Evolutionary conservation across 2,797 vertebrate species (phyloP).

Genomic region (Neosilurus hyrtlii): DNA sequence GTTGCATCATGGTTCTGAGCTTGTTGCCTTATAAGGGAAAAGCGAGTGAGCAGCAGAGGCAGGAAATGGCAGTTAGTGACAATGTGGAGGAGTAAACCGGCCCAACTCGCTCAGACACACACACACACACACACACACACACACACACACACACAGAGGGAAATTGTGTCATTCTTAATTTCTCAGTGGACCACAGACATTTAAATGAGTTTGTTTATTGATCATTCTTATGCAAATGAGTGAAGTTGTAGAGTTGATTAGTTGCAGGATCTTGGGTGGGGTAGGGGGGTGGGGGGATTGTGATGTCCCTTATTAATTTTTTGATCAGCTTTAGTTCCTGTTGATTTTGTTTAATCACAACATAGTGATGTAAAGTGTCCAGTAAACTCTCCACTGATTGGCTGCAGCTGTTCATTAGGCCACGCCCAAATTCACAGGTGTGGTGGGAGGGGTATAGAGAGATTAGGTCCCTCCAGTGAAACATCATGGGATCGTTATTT

Average conservation of each 20-base stretch:
- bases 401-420: background rate
- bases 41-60: conserved; percentile 59
- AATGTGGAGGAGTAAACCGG: conserved; percentile 66
- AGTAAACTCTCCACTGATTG: background rate
- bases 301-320: background rate
- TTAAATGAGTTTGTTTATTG: background rate
- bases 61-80: conserved; percentile 74
- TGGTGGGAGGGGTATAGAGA: too few species aligned
- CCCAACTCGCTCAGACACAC: conserved; percentile 68
- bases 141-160: conserved; percentile 31
- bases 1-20: conserved; percentile 58
- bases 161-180: background rate
- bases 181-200: background rate
- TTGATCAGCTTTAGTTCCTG: background rate
- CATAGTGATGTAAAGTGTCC: background rate
- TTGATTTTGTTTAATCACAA: background rate
- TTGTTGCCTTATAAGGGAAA: conserved; percentile 77
- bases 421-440: background rate
- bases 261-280: background rate
- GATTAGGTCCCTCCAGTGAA: too few species aligned
- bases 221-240: background rate
- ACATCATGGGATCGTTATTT: too few species aligned
- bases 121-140: conserved; percentile 65
- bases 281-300: background rate
- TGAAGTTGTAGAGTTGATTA: background rate